Evolutionary conservation across 2,888 invertebrate species (phyloP), one percentile per base, ranked within the genome.

Genomic region (Phyllotreta cruciferae): DNA sequence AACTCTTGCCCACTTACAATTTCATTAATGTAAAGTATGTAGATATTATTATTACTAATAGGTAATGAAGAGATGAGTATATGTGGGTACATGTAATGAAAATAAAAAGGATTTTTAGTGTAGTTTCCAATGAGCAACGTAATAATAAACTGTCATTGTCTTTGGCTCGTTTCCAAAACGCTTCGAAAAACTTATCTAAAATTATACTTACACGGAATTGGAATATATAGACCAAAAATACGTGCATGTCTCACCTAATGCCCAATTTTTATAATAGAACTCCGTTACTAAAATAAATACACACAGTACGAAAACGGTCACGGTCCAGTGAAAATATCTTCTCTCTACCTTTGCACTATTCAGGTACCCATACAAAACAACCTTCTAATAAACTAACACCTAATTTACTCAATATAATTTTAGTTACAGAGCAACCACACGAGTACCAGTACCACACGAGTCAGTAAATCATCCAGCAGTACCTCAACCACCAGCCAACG

Each of bases 381-480:
- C 24, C 24, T 24, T 24, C 24, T 24, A 24, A 3, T 24, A 24
- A 24, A 24, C 24, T 24, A 24, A 24, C 24, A 1, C 2, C 1
- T 24, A 3, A 4, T 24, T 24, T 24, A 24, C 24, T 24, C 24
- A 3, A 24, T 24, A 4, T 24, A 24, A 24, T 11, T 62, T 64
- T 62, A 68, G 67, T 76, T 80, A 70, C 80, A 80, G 77, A 76
- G 87, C 72, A 88, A 86, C 54, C 85, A 86, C 65, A 85, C 85
- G 77, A 87, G 85, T 73, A 86, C 86, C 68, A 84, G 86, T 64
- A 86, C 86, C 71, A 87, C 77, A 55, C 75, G 79, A 67, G 78
- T 80, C 54, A 78, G 80, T 64, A 80, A 85, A 83, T 83, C 86
- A 82, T 79, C 83, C 83, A 85, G 85, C 83, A 80, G 83, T 83